Evolutionary conservation across 2,113 vertebrate species (phyloP), one percentile per base, ranked within the genome.

Genomic region (Hypocryptadius cinnamomeus): DNA sequence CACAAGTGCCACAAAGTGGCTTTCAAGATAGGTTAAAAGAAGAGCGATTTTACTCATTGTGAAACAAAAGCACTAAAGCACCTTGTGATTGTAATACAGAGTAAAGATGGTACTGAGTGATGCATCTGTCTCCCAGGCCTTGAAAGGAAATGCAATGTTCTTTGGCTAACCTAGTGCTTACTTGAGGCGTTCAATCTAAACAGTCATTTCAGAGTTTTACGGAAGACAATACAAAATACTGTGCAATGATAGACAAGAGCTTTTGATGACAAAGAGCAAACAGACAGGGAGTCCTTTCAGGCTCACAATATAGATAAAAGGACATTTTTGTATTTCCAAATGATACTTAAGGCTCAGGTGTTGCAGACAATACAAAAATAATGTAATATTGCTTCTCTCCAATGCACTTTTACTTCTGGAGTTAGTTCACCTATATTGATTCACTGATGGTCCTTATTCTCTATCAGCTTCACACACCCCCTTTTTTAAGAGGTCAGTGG

Each of bases 391-490:
- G 35, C 65, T 93, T 79, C 69, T 91, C 76, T 85, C 65, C 79
- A 69, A 56, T 82, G 87, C 66, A 78, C 56, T 96, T 93, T 95
- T 95, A 89, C 74, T 90, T 89, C 78, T 87, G 47, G 70, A 85
- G 70, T 87, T 88, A 73, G 78, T 56, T 96, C 92, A 89, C 84
- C 68, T 89, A 9, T 89, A 94, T 92, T 94, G 96, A 96, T 95
- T 96, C 66, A 71, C 78, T 87, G 73, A 76, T 68, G 39, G 66
- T 66, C 39, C 66, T 95, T 94, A 79, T 56, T 87, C 79, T 94
- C 83, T 77, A 56, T 48, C 66, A 72, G 56, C 72, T 60, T 80
- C 86, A 53, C 59, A 78, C 73, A 65, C 79, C 76, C 54, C 35
- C n/a, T 44, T 94, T 77, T 66, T 70, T 77, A 80, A 12, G 56